A percentile compares a stretch with the other conserved stretches of the same genome.
These are phyloP conservation scores for Tapera naevia DNA, from an alignment of 2,797 vertebrate genomes.

Conservation along the genomic window DNA sequence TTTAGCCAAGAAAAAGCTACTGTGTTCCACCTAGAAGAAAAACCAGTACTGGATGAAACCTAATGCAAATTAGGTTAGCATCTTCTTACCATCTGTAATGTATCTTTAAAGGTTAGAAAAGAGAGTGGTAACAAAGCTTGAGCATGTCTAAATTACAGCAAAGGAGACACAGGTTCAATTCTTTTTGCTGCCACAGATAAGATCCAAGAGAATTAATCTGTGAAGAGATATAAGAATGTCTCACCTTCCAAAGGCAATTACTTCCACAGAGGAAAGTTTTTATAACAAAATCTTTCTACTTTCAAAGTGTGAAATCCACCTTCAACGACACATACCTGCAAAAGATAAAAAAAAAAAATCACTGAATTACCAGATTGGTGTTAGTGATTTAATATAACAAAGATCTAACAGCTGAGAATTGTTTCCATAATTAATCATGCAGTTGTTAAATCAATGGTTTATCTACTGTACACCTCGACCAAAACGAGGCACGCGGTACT, in stretches of 20 bases:
- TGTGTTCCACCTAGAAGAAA: neutral
- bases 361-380: neutral
- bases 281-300: conserved; percentile 40
- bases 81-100: neutral
- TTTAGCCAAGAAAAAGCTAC: neutral
- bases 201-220: conserved; percentile 34
- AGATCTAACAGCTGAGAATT: neutral
- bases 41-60: neutral
- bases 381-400: neutral
- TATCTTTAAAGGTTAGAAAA: neutral
- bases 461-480: neutral
- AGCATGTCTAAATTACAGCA: neutral
- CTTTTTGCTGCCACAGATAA: conserved; percentile 3
- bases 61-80: neutral
- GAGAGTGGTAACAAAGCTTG: neutral
- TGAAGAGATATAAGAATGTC: conserved; percentile 11
- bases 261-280: neutral
- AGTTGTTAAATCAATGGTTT: neutral
- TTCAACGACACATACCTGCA: neutral
- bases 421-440: neutral
- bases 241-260: conserved; percentile 50
- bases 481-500: neutral
- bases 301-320: conserved; percentile 12
- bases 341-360: neutral
- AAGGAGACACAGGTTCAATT: neutral